These are phyloP conservation scores for Palythoa caribaeorum DNA, from an alignment of 92 coral and sea anemone genomes.

Conservation along the genomic window DNA sequence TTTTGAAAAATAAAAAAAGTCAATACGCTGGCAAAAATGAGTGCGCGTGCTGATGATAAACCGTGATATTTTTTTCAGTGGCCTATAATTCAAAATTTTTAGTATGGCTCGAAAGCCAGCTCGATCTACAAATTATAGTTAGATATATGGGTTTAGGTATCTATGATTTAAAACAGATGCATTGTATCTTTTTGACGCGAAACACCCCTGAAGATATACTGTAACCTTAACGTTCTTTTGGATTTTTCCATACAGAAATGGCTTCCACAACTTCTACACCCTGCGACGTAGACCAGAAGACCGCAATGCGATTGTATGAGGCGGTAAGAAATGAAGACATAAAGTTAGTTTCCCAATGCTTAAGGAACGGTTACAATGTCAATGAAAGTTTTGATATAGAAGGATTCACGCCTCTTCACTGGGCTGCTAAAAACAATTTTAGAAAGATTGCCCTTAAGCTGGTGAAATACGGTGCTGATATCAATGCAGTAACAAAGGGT, in stretches of 20 bases:
- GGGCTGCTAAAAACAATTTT: conserved; percentile 12
- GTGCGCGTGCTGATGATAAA: too few species aligned
- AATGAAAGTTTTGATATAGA: neutral
- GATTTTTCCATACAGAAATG: neutral
- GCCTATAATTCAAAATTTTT: too few species aligned
- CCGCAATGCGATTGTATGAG: neutral
- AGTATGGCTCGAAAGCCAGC: too few species aligned
- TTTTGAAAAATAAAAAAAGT: too few species aligned
- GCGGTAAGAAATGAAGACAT: neutral
- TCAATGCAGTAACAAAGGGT: conserved; percentile 6
- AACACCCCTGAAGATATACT: too few species aligned
- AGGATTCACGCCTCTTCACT: conserved; percentile 18
- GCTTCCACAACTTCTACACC: neutral
- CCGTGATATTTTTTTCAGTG: too few species aligned
- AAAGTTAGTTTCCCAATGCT: neutral
- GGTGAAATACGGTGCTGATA: conserved; percentile 32
- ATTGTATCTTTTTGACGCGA: too few species aligned
- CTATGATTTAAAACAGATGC: too few species aligned
- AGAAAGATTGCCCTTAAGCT: conserved; percentile 33
- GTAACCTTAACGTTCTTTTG: neutral
- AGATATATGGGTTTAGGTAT: too few species aligned
- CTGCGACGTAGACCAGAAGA: neutral
- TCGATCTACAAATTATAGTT: too few species aligned
- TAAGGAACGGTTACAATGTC: conserved; percentile 5
- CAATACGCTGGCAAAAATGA: too few species aligned